A percentile compares a stretch with the other conserved stretches of the same genome.
phyloP scores from a whole-genome alignment of 2,113 vertebrate species.

The Pristiophorus japonicus region DNA sequence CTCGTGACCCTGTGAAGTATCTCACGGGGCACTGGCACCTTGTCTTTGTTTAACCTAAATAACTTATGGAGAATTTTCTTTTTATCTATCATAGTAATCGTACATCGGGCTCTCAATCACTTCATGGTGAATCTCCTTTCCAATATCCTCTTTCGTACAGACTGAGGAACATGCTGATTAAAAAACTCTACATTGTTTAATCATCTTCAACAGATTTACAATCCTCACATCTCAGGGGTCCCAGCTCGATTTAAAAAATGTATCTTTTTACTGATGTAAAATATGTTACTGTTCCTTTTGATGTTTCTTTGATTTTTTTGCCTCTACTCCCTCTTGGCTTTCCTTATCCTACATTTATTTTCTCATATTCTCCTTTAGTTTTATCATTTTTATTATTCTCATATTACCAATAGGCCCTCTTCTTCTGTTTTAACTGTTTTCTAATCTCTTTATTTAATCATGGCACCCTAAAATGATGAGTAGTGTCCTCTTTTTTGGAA shows the following conservation, averaged over 20 bases:
- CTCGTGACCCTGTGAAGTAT: not conserved
- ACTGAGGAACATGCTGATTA: not conserved
- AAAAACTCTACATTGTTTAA: not conserved
- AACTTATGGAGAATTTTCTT: not conserved
- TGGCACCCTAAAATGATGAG: not conserved
- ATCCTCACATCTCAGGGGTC: not conserved
- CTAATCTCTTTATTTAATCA: not conserved
- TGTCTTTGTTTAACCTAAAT: not conserved
- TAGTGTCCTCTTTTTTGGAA: not conserved
- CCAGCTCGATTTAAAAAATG: not conserved
- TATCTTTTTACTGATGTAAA: not conserved
- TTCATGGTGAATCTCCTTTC: not conserved
- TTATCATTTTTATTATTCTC: not conserved
- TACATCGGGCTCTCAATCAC: not conserved
- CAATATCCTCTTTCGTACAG: not conserved
- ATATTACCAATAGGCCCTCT: not conserved
- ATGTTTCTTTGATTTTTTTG: not conserved
- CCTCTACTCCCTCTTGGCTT: not conserved
- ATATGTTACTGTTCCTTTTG: not conserved
- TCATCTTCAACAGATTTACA: not conserved
- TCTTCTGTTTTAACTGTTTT: too few species aligned
- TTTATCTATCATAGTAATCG: not conserved
- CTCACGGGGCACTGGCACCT: not conserved
- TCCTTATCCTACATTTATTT: not conserved
- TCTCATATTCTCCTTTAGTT: not conserved